Base-by-base conservation (phyloP, 2,888 invertebrate species). In the Microctonus brassicae region DNA sequence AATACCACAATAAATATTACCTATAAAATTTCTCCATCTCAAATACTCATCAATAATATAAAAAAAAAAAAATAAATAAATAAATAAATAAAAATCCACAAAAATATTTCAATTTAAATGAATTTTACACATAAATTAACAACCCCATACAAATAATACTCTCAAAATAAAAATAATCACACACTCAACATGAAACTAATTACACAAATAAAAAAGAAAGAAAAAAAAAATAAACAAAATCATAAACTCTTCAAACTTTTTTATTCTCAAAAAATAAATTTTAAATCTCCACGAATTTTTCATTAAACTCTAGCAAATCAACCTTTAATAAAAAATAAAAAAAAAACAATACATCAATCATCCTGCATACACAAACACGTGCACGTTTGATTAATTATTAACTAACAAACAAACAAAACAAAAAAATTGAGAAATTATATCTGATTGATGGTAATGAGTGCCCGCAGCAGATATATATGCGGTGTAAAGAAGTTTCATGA, bases 381-480 rank as follows among this genome's bases (percentile, higher is more conserved):
- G 33, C 4, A 29, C 52, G 17, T 47, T 33, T 64, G 33, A 64
- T 64, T 52, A 64, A 64, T 47, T 17, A 64, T 20, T 11, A 52
- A 61, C 20, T 22, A 39, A 36, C 6, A 3, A 17, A 47, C n/a
- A 4, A n/a, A n/a, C 1, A 39, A 47, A 39, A 39, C 13, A 39
- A 47, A 67, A 39, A 47, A 29, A 42, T 29, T 68, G 17, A 13
- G 3, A 61, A 39, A 20, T 29, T 24, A n/a, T 17, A 60, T 47
- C 17, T 34, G 47, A 58, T 47, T 68, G 58, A 47, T 68, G 39
- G 52, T 68, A 68, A 47, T 39, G 33, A 60, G 52, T 20, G 61
- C 22, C 47, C 68, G 68, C 60, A 42, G 47, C 42, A 39, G 3
- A 47, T 47, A 39, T 20, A 47, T 22, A 26, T 20, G 39, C 3